Evolutionary conservation across 2,888 invertebrate species (phyloP), one percentile per base, ranked within the genome.

Genomic region (Margaritifera margaritifera): DNA sequence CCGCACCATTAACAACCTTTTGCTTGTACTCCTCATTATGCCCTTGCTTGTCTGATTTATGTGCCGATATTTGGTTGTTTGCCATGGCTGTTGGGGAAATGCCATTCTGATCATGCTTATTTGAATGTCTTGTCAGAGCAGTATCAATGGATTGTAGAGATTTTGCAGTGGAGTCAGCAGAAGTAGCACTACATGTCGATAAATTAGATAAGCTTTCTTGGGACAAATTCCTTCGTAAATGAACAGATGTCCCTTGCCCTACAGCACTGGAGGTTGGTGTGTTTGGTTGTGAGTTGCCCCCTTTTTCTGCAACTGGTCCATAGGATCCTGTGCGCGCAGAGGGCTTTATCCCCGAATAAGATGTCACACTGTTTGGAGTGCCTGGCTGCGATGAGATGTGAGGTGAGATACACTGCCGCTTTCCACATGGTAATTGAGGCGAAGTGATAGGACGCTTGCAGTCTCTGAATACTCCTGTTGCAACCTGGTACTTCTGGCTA

Each of bases 371-470:
- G 66, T 71, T 75, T n/a, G 74, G 76, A 5, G 74, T 72, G 15
- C 66, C 69, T n/a, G 77, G 77, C 56, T 64, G 70, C 19, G 72
- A 75, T 20, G 63, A 58, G 25, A 61, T 50, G 62, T 50, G 54
- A 62, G 77, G 77, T 64, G 77, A 74, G 61, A 72, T 71, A 64
- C 77, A 77, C n/a, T 63, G 42, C 42, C 74, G 68, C 61, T 77
- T 77, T 70, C 72, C 71, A 74, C 68, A 71, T 63, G 69, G 57
- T 42, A 74, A 50, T 24, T 72, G 71, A 53, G 77, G 74, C 4
- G 77, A 77, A 24, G 77, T 72, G 50, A 62, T 66, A 18, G 74
- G 74, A 62, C 72, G 71, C 61, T 74, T 77, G 6, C 42, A 42
- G 42, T 42, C 42, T 42, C 42, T 42, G 42, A 42, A 42, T 42